These are phyloP conservation scores for Patagioenas fasciata DNA, from an alignment of 2,113 vertebrate genomes.

Conservation along the genomic window DNA sequence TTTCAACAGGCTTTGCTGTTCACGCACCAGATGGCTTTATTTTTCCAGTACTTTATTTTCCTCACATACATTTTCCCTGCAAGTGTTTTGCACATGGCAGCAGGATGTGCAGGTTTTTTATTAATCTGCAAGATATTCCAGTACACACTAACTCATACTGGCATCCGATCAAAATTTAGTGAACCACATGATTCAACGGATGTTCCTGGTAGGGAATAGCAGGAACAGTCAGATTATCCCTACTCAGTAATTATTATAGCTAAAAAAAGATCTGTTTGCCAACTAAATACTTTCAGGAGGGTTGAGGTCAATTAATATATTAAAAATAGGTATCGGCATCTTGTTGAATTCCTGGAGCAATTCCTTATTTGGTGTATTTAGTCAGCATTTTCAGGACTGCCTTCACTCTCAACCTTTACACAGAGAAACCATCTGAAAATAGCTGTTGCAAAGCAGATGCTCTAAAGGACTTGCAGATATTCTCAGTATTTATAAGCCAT, in stretches of 20 bases:
- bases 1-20: constrained; percentile 37
- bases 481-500: neutral
- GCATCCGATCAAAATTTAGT: neutral
- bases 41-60: constrained; percentile 16
- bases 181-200: neutral
- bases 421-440: neutral
- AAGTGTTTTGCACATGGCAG: neutral
- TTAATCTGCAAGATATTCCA: constrained; percentile 2
- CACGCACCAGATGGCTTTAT: constrained; percentile 38
- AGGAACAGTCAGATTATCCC: neutral
- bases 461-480: neutral
- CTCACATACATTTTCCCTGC: neutral
- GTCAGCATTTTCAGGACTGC: neutral
- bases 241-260: neutral
- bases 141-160: neutral
- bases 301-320: neutral
- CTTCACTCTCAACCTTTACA: neutral
- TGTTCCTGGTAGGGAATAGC: neutral
- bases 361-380: neutral
- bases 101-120: neutral
- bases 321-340: neutral
- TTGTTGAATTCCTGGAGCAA: neutral
- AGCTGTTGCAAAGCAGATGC: neutral
- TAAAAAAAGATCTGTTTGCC: neutral
- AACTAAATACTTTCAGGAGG: neutral